Base-by-base conservation (phyloP, 2,113 vertebrate species). In the Seriola quinqueradiata region DNA sequence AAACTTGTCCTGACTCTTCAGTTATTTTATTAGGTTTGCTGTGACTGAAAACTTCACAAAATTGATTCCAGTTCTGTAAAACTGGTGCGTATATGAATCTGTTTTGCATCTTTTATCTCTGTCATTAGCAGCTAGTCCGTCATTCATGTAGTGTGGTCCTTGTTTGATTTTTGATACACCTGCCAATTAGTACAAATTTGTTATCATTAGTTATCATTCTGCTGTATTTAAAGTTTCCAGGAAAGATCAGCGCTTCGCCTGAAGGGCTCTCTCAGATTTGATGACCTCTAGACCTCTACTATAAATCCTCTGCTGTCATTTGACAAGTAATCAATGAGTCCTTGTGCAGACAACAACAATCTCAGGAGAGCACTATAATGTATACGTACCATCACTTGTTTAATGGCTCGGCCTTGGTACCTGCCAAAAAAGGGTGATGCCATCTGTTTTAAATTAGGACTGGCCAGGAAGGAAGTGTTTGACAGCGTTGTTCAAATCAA, bases 401-500 rank as follows among this genome's bases (percentile, higher is more conserved):
- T 92, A 87, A 92, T 89, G 69, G 73, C 77, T 87, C 19, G 4
- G 50, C 59, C 82, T 75, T 85, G 74, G 68, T 65, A 69, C 59
- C 70, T 91, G 89, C 87, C 90, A 90, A 89, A 90, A 89, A 68
- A 69, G 71, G 60, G 79, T 76, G 83, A 86, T 67, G 80, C 76
- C 84, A 89, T 91, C 86, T 88, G 86, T 82, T 91, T 89, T 89
- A 90, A 93, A 91, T 91, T 90, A 90, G 89, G 61, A 80, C 38
- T 55, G 71, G 82, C 85, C 84, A 61, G 66, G 71, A 85, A 84
- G 68, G 69, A 83, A 70, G 81, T 67, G 50, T 92, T 81, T 79
- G 88, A 91, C 84, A 64, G 74, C 69, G 58, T 83, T 89, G 67
- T 90, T 91, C 87, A 90, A 95, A 94, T 93, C 91, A 92, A 72